Evolutionary conservation across 2,113 vertebrate genomes (phyloP), one percentile per base, ranked within the genome.

Genomic region (Lethenteron camtschaticum): DNA sequence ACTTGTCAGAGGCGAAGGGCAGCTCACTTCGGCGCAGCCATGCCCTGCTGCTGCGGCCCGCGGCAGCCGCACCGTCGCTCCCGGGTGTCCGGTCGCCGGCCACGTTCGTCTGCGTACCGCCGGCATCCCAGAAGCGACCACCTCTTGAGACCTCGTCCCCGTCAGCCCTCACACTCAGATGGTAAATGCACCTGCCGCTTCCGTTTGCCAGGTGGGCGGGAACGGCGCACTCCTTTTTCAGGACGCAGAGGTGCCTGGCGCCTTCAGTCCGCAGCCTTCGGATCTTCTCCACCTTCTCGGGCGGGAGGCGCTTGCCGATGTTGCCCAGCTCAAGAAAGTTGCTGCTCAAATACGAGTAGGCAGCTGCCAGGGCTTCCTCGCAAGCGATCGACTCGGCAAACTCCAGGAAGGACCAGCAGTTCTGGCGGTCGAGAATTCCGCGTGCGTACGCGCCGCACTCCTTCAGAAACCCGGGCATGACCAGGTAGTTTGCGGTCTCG

Each of bases 1-100:
- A 86, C 57, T 85, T 85, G 70, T 85, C 81, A 5, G 82, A 80
- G 72, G 41, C 72, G 71, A 86, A 84, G 7, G 84, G 83, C 73
- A 85, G 73, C 71, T 77, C 74, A 58, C 79, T 73, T 11, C 76
- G 12, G 11, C 71, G 69, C 58, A 9, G 69, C 84, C 84, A 85
- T 66, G 8, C 8, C 20, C n/a, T 3, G 14, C 59, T 57, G 56
- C 70, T 69, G 9, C 70, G 56, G 63, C 77, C 76, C 14, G 74
- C 73, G 58, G 81, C 72, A 18, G 69, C 72, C 72, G 81, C 83
- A 2, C 85, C 69, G 11, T 72, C 72, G 8, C 76, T 73, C 2
- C 78, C 73, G 13, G 41, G 9, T 24, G 24, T 24, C 24, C 24
- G 24, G 24, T 24, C 24, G 41, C 41, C 41, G 5, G 6, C 4